Base-by-base conservation (phyloP, 2,888 invertebrate species). In the Melolontha melolontha region DNA sequence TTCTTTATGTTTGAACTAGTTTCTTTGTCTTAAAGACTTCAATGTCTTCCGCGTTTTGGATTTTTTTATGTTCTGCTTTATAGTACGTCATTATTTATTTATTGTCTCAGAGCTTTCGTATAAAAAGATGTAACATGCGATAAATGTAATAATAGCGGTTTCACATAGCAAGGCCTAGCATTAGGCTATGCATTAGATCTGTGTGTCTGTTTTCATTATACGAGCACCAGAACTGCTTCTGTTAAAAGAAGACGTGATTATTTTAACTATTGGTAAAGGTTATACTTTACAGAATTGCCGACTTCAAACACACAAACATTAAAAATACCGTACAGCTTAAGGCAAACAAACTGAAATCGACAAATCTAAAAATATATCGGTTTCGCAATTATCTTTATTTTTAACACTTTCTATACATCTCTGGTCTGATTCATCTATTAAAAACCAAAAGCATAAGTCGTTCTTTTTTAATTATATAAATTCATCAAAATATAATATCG, bases 211-310 rank as follows among this genome's bases (percentile, higher is more conserved):
- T 54, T 54, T 54, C 16, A 17, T 40, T 54, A 40, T 54, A 54
- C 40, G 40, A 29, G 40, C 39, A 54, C 40, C 54, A 54, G 54
- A 54, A 40, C 54, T 54, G 54, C 10, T 40, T 34, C 54, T 54
- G 54, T 54, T 62, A 62, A 62, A 62, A 57, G 47, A 62, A 62
- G 59, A 29, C 27, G 16, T 47, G 59, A 47, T 62, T 62, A 62
- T 62, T 47, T 62, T 47, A 62, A 44, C 59, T 17, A 29, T 47
- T 12, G 47, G 47, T 62, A 62, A 47, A 62, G 17, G 14, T 47
- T 62, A 62, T 47, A 47, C 47, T 62, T 62, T 62, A 62, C 47
- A 47, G 59, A 47, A 62, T 62, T 62, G 49, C 59, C 44, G 59
- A 62, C 59, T 62, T 62, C 59, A 62, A 62, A 62, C 59, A 44